Evolutionary conservation across 1,140 invertebrate genomes (phyloP).

Genomic region (Harpegnathos saltator): DNA sequence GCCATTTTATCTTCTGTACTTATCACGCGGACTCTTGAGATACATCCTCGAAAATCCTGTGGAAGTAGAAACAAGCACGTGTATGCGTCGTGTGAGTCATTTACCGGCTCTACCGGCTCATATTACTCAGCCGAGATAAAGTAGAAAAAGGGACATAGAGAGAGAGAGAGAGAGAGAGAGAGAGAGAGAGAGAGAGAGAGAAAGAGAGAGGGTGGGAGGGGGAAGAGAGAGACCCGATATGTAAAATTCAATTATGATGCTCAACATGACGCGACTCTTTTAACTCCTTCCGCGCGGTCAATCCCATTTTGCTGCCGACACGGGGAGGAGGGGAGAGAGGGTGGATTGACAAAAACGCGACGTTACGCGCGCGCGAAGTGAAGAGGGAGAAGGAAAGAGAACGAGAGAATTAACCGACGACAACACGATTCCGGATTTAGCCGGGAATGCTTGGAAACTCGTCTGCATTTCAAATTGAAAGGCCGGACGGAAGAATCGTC

Average conservation of each 20-base stretch:
- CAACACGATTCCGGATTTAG: slow-evolving; percentile 55
- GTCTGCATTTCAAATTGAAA: slow-evolving; percentile 64
- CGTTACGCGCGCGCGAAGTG: slow-evolving; percentile 17
- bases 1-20: too few relatives aligned
- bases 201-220: too few relatives aligned
- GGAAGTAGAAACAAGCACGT: too few relatives aligned
- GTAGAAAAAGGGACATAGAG: too few relatives aligned
- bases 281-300: neutral
- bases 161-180: too few relatives aligned
- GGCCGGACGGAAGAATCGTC: slow-evolving; percentile 53
- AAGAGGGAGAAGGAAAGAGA: too few relatives aligned
- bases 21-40: neutral
- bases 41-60: neutral
- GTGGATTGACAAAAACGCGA: slow-evolving; percentile 14
- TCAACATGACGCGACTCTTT: neutral
- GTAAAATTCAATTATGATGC: neutral
- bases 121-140: too few relatives aligned
- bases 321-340: too few relatives aligned
- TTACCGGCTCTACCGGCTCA: too few relatives aligned
- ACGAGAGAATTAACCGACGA: slow-evolving; percentile 50
- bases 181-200: too few relatives aligned
- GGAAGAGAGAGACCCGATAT: too few relatives aligned
- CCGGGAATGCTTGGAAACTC: slow-evolving; percentile 45
- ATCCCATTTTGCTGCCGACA: slow-evolving; percentile 4
- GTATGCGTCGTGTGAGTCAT: too few relatives aligned